These are phyloP conservation scores for Neuroscelio doddi DNA, from an alignment of 2,888 invertebrate species.

Conservation along the genomic window DNA sequence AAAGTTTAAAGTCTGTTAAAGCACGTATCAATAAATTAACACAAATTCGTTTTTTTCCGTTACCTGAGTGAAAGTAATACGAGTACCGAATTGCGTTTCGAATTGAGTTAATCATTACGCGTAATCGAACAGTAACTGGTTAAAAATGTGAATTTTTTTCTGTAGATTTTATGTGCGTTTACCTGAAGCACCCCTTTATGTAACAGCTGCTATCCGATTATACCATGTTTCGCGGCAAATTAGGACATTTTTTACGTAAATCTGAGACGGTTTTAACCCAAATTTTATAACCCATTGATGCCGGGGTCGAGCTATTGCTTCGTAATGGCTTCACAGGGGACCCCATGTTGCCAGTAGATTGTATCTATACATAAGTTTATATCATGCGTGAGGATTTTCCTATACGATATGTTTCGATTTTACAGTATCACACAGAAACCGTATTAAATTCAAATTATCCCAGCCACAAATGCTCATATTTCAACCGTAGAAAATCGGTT, in stretches of 20 bases:
- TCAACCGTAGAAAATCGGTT: conserved; percentile 41
- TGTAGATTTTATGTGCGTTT: conserved; percentile 23
- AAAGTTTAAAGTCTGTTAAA: conserved; percentile 3
- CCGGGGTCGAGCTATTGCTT: conserved; percentile 51
- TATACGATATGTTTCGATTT: conserved; percentile 25
- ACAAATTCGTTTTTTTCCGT: conserved; percentile 38
- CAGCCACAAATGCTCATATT: conserved; percentile 34
- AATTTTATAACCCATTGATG: conserved; percentile 65
- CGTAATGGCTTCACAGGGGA: conserved; percentile 53
- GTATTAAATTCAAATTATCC: conserved; percentile 36
- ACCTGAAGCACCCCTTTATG: conserved; percentile 21
- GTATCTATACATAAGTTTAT: not conserved
- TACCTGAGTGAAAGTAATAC: conserved; percentile 51
- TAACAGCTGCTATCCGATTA: conserved; percentile 51
- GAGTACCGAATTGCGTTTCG: conserved; percentile 54
- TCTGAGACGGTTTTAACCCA: conserved; percentile 63
- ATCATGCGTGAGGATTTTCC: too few species aligned
- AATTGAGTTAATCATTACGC: conserved; percentile 69
- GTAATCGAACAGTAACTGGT: conserved; percentile 67
- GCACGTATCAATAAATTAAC: conserved; percentile 38
- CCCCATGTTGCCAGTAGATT: conserved; percentile 16
- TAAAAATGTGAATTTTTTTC: conserved; percentile 32
- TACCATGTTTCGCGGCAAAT: conserved; percentile 56
- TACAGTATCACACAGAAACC: conserved; percentile 11
- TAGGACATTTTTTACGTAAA: conserved; percentile 58